Evolutionary conservation across 1,140 invertebrate genomes (phyloP).

Genomic region (Heliothis virescens): DNA sequence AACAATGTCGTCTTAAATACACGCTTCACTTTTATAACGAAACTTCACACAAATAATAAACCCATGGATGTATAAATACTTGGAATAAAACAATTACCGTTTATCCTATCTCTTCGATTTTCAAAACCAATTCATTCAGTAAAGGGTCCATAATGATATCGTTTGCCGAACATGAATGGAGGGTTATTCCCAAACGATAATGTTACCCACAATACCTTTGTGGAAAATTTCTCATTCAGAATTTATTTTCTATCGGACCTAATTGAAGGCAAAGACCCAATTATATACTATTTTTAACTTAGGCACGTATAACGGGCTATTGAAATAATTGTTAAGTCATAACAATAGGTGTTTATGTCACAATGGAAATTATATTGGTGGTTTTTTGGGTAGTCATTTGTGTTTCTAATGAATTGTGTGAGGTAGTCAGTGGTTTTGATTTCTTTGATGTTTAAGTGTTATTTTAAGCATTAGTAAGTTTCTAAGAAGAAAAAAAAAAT

Average conservation of each 20-base stretch:
- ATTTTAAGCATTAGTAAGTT: not conserved
- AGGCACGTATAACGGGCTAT: constrained; percentile 3
- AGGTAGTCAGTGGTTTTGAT: not conserved
- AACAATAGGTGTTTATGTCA: not conserved
- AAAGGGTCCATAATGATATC: not conserved
- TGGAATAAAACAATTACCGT: too few relatives aligned
- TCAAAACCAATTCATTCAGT: too few relatives aligned
- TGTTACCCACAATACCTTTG: not conserved
- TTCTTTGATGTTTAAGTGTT: not conserved
- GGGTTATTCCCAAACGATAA: constrained; percentile 3
- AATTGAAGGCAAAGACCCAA: constrained; percentile 8
- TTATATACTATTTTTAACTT: constrained; percentile 16
- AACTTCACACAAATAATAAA: too few relatives aligned
- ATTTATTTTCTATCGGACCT: not conserved
- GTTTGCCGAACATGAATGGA: not conserved
- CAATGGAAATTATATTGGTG: constrained; percentile 3
- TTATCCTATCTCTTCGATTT: too few relatives aligned
- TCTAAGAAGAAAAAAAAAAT: not conserved
- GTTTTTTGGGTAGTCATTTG: not conserved
- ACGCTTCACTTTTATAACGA: too few relatives aligned
- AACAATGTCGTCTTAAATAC: too few relatives aligned
- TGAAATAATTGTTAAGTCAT: constrained; percentile 25
- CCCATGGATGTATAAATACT: too few relatives aligned
- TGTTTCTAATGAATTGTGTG: not conserved
- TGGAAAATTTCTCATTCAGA: constrained; percentile 13